Conservation (phyloP, 2,888 invertebrate genomes). For the Phanerotoma sp. region DNA sequence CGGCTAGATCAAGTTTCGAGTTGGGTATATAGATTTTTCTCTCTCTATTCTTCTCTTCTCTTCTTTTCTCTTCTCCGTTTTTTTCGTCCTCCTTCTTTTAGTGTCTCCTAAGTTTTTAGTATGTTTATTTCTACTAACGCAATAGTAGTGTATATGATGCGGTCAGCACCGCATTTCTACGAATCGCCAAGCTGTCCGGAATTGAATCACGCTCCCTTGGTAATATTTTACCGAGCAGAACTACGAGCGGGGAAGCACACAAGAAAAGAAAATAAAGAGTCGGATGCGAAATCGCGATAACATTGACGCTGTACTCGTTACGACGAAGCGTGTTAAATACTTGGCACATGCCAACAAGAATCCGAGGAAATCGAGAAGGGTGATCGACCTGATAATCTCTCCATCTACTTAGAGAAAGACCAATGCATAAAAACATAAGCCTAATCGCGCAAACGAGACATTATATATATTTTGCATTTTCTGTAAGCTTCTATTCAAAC, state of each 20-base stretch:
- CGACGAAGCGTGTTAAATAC: slow-evolving; percentile 37
- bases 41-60: not conserved
- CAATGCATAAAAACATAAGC: not conserved
- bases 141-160: not conserved
- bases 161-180: slow-evolving; percentile 10
- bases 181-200: not conserved
- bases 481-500: no score
- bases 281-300: slow-evolving; percentile 36
- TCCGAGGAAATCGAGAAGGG: slow-evolving; percentile 27
- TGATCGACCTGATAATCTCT: slow-evolving; percentile 32
- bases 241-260: not conserved
- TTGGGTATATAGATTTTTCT: not conserved
- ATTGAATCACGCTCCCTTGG: slow-evolving; percentile 20
- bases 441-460: slow-evolving; percentile 14
- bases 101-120: not conserved
- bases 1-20: slow-evolving; percentile 50
- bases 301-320: slow-evolving; percentile 38
- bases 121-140: not conserved
- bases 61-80: not conserved
- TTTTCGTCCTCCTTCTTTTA: slow-evolving; percentile 31
- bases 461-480: no score
- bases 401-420: not conserved
- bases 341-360: slow-evolving; percentile 35
- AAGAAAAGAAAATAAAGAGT: slow-evolving; percentile 26
- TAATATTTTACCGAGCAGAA: slow-evolving; percentile 9